These are phyloP conservation scores for honey bee (Apis mellifera) DNA, from an alignment of 1,140 invertebrate genomes.

Conservation along the genomic window DNA sequence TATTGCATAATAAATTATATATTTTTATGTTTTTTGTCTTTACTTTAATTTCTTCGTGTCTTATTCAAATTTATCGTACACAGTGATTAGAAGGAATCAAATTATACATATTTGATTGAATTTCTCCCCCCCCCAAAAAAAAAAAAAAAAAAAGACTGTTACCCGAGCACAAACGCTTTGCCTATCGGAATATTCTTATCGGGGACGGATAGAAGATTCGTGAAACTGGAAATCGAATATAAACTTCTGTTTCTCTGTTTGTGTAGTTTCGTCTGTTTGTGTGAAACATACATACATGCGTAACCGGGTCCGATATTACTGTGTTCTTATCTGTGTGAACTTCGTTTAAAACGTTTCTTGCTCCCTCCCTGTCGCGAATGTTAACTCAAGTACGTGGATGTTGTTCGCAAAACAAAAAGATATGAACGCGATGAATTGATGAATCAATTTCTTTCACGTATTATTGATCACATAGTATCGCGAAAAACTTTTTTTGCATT, in stretches of 20 bases:
- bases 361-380: not conserved
- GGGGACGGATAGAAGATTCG: not conserved
- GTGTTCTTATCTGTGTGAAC: slow-evolving; percentile 34
- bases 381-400: slow-evolving; percentile 37
- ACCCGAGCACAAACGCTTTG: not conserved
- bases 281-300: slow-evolving; percentile 10
- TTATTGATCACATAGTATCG: not conserved
- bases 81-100: not conserved
- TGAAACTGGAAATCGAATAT: slow-evolving; percentile 21
- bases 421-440: not conserved
- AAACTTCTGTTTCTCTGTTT: slow-evolving; percentile 7
- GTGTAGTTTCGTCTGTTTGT: slow-evolving; percentile 6
- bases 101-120: too few relatives aligned
- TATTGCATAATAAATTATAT: not conserved
- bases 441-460: slow-evolving; percentile 2
- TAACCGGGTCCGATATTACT: not conserved
- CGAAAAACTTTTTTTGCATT: not conserved
- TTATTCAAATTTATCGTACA: not conserved
- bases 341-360: slow-evolving; percentile 10
- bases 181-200: slow-evolving; percentile 12
- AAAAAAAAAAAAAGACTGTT: not conserved
- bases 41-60: not conserved
- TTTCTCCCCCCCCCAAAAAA: not conserved
- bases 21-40: not conserved
- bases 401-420: slow-evolving; percentile 8